Evolutionary conservation across 2,888 invertebrate genomes (phyloP).

Genomic region (Heteropelma amictum): DNA sequence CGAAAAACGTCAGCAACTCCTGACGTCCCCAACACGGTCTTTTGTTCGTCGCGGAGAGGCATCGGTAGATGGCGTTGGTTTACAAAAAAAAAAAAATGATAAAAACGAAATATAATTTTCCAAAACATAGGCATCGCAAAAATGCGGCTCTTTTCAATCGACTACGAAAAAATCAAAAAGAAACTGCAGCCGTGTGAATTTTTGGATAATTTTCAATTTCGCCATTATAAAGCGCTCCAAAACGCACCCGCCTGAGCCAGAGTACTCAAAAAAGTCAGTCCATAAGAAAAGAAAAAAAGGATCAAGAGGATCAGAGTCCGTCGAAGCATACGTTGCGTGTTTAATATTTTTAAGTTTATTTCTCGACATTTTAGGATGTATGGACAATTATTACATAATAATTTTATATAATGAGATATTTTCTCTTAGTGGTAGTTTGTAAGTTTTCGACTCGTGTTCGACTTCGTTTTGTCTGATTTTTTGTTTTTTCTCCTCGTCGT

Average conservation of each 20-base stretch:
- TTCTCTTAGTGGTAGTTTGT: slow-evolving; percentile 69
- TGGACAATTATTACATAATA: slow-evolving; percentile 78
- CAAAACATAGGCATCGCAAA: too few species aligned
- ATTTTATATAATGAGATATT: slow-evolving; percentile 76
- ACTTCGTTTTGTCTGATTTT: slow-evolving; percentile 40
- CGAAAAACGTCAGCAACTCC: not conserved
- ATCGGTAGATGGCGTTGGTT: not conserved
- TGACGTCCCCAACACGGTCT: not conserved
- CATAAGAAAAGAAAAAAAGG: not conserved
- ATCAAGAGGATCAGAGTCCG: not conserved
- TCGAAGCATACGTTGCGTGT: slow-evolving; percentile 53
- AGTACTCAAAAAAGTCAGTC: not conserved
- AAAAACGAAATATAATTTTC: not conserved
- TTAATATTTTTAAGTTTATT: slow-evolving; percentile 75
- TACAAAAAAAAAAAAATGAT: not conserved
- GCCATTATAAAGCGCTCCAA: not conserved
- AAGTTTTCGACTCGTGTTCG: slow-evolving; percentile 60
- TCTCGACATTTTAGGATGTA: slow-evolving; percentile 76
- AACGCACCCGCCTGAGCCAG: not conserved
- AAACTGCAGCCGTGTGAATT: not conserved
- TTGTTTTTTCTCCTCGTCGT: slow-evolving; percentile 11
- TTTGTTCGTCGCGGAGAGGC: not conserved
- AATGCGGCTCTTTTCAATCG: not conserved
- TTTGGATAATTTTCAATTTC: not conserved
- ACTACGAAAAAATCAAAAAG: not conserved